Conservation (phyloP, 2,888 invertebrate genomes). For the Tethea ocularis region DNA sequence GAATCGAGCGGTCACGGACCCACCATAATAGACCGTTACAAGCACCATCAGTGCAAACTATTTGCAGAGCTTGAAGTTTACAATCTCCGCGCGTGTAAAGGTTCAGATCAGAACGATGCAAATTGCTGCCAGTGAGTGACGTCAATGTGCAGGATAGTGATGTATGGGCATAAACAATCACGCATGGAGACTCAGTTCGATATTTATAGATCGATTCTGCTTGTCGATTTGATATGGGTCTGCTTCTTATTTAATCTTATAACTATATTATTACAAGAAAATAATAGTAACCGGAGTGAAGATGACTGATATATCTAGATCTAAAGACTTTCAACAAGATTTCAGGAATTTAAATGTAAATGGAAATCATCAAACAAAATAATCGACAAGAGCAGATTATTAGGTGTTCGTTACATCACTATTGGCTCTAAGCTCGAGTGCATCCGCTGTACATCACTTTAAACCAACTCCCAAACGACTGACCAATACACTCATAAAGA, state of each 20-base stretch:
- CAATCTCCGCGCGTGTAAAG: conserved; percentile 14
- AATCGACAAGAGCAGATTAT: background rate
- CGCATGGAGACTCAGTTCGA: background rate
- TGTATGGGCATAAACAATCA: background rate
- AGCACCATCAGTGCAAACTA: conserved; percentile 35
- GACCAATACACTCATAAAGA: conserved; percentile 40
- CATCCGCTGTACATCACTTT: conserved; percentile 22
- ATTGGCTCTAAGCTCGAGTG: conserved; percentile 5
- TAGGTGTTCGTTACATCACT: background rate
- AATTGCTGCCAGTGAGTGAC: conserved; percentile 7
- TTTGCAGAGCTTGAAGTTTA: conserved; percentile 35
- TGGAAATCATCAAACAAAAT: background rate
- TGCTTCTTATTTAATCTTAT: no score
- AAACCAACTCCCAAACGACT: conserved; percentile 33
- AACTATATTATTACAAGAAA: no score
- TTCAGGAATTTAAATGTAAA: background rate
- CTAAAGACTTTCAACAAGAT: background rate
- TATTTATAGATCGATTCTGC: background rate
- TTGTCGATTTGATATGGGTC: no score
- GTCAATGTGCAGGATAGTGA: conserved; percentile 9
- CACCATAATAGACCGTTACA: conserved; percentile 24
- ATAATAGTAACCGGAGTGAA: no score
- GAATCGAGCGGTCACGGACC: conserved; percentile 23
- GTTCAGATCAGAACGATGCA: conserved; percentile 1
- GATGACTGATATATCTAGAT: no score